These are phyloP conservation scores for Sphaeridia pumilis DNA, from an alignment of 2,888 invertebrate genomes.

Conservation along the genomic window DNA sequence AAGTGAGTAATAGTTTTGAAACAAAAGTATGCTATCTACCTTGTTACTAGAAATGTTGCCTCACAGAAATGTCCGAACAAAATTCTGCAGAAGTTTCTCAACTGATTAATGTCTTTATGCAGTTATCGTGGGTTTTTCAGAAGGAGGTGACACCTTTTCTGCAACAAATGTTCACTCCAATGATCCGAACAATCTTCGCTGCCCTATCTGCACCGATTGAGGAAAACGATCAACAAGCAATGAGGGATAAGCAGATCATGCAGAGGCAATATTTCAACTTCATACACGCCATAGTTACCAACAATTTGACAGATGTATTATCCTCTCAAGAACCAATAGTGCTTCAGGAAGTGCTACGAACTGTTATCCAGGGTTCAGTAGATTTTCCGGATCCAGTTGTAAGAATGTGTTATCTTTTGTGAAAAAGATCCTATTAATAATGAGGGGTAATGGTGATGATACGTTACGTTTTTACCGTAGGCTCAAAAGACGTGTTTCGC, in stretches of 20 bases:
- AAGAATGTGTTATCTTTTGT: too few relatives aligned
- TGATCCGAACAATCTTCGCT: conserved; percentile 43
- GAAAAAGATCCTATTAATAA: too few relatives aligned
- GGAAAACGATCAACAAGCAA: conserved; percentile 43
- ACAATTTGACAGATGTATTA: conserved; percentile 43
- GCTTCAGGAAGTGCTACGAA: conserved; percentile 41
- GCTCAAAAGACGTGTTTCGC: conserved; percentile 45
- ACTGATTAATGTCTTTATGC: conserved; percentile 23
- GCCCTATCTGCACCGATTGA: conserved; percentile 42
- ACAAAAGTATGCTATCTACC: too few relatives aligned
- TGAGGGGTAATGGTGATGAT: too few relatives aligned
- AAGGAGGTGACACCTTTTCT: conserved; percentile 44
- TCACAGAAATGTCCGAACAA: too few relatives aligned
- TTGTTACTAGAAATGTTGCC: too few relatives aligned
- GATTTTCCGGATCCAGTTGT: conserved; percentile 44
- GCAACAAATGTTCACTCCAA: conserved; percentile 43
- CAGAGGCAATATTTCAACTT: conserved; percentile 45
- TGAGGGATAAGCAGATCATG: conserved; percentile 42
- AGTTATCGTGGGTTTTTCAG: conserved; percentile 40
- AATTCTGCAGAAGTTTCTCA: too few relatives aligned
- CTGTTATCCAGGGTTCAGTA: conserved; percentile 44
- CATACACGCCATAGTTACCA: conserved; percentile 43
- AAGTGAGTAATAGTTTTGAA: conserved; percentile 41
- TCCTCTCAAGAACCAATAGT: conserved; percentile 36
- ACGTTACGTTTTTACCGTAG: conserved; percentile 36